Evolutionary conservation across 1,140 invertebrate species (phyloP).

Genomic region (Lordiphosa collinella): DNA sequence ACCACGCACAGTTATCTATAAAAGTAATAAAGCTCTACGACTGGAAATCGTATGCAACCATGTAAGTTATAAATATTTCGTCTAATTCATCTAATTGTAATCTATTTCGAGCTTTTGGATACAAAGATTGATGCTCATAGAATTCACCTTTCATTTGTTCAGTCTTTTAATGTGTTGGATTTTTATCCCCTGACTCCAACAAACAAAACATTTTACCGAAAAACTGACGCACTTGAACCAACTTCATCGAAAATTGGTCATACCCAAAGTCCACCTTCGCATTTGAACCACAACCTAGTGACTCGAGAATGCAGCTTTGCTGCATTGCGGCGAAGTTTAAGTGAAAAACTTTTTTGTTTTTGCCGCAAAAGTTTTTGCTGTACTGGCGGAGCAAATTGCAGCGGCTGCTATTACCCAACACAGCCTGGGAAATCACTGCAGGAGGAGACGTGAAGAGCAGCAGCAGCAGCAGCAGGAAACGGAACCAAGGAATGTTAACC

Average conservation of each 20-base stretch:
- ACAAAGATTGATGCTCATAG: too few relatives aligned
- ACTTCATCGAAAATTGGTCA: slow-evolving; percentile 48
- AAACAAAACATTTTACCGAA: too few relatives aligned
- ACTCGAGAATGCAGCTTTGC: slow-evolving; percentile 45
- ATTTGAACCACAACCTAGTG: slow-evolving; percentile 17
- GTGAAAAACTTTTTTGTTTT: slow-evolving; percentile 72
- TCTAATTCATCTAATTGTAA: too few relatives aligned
- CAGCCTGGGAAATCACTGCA: slow-evolving; percentile 55
- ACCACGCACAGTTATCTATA: too few relatives aligned
- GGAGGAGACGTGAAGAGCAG: not conserved
- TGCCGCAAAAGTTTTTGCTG: slow-evolving; percentile 63
- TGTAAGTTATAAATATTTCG: too few relatives aligned
- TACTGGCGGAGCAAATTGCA: slow-evolving; percentile 66
- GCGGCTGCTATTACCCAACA: slow-evolving; percentile 62
- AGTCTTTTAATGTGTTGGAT: too few relatives aligned
- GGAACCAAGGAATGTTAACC: slow-evolving; percentile 73
- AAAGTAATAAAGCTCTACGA: too few relatives aligned
- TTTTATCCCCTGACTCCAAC: too few relatives aligned
- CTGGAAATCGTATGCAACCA: too few relatives aligned
- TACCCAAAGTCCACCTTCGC: slow-evolving; percentile 26
- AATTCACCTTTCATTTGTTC: too few relatives aligned
- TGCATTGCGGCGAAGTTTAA: slow-evolving; percentile 74
- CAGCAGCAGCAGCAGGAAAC: slow-evolving; percentile 37
- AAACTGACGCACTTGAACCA: too few relatives aligned
- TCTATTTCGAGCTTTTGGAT: too few relatives aligned